These are phyloP conservation scores for Caenorhabditis wallacei DNA, from an alignment of 2,888 invertebrate species.

Conservation along the genomic window DNA sequence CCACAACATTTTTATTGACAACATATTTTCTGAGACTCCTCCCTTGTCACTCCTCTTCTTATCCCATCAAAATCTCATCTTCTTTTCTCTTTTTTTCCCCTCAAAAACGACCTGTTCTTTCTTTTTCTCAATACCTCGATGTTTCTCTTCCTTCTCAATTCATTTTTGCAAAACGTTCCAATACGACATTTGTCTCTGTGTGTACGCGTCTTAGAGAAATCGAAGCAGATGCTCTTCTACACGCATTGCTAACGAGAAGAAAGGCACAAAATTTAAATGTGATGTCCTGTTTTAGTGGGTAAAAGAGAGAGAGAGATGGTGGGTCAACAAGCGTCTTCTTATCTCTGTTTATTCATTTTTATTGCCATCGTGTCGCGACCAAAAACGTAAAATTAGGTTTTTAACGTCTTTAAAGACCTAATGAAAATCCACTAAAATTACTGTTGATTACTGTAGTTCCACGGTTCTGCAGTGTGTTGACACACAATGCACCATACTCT, in stretches of 20 bases:
- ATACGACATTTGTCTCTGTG: background rate
- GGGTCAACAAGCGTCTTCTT: slow-evolving; percentile 9
- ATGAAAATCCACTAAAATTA: no score
- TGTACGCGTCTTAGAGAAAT: background rate
- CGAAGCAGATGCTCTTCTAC: slow-evolving; percentile 24
- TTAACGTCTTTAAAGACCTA: background rate
- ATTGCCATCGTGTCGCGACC: background rate
- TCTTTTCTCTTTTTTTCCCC: slow-evolving; percentile 9
- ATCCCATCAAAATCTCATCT: slow-evolving; percentile 19
- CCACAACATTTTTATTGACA: slow-evolving; percentile 34
- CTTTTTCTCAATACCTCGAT: slow-evolving; percentile 14
- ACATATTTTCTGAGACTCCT: slow-evolving; percentile 31
- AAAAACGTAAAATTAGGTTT: background rate
- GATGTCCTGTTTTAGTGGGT: slow-evolving; percentile 14
- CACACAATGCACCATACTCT: background rate
- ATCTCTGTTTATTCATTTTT: slow-evolving; percentile 9
- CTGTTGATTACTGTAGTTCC: no score
- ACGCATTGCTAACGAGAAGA: slow-evolving; percentile 13
- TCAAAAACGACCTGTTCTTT: slow-evolving; percentile 37
- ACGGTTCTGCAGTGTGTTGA: background rate
- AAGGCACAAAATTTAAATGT: background rate
- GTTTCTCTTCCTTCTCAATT: slow-evolving; percentile 23
- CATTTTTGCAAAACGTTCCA: slow-evolving; percentile 11
- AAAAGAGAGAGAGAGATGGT: background rate
- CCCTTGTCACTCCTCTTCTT: slow-evolving; percentile 24